A percentile compares a stretch with the other conserved stretches of the same genome.
These are phyloP conservation scores for Malaclemys terrapin DNA, from an alignment of 2,113 vertebrate genomes.

Conservation along the genomic window DNA sequence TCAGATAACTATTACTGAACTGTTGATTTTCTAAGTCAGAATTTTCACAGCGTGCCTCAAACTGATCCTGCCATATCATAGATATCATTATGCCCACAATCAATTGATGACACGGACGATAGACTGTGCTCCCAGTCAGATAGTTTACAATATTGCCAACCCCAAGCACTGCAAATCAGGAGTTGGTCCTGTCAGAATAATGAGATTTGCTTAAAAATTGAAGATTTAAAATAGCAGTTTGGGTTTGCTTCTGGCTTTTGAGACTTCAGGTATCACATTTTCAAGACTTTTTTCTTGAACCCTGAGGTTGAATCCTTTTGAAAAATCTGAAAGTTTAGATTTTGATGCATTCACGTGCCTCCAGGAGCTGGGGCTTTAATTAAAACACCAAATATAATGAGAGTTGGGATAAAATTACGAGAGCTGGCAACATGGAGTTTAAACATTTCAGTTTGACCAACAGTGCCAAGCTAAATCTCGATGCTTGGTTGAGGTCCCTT, in stretches of 20 bases:
- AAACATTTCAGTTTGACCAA: background rate
- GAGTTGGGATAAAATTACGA: background rate
- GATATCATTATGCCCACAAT: background rate
- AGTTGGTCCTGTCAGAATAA: accelerated
- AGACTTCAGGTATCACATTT: background rate
- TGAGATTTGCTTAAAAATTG: background rate
- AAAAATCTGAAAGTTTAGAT: background rate
- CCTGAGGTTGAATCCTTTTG: background rate
- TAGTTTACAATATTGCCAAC: accelerated
- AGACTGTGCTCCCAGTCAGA: background rate
- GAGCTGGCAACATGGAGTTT: background rate
- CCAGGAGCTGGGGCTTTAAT: background rate
- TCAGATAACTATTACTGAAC: background rate
- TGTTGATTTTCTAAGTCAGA: background rate
- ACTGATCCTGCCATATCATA: background rate
- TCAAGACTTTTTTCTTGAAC: background rate
- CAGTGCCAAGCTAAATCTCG: background rate
- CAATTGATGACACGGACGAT: background rate
- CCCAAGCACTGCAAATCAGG: background rate
- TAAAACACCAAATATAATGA: background rate
- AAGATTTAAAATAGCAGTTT: background rate
- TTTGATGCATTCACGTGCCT: background rate
- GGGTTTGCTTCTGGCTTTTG: background rate
- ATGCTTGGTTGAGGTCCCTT: background rate
- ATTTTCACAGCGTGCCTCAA: background rate